Evolutionary conservation across 92 coral and sea anemone genomes (phyloP), one percentile per base, ranked within the genome.

Genomic region (Paragorgia papillata): DNA sequence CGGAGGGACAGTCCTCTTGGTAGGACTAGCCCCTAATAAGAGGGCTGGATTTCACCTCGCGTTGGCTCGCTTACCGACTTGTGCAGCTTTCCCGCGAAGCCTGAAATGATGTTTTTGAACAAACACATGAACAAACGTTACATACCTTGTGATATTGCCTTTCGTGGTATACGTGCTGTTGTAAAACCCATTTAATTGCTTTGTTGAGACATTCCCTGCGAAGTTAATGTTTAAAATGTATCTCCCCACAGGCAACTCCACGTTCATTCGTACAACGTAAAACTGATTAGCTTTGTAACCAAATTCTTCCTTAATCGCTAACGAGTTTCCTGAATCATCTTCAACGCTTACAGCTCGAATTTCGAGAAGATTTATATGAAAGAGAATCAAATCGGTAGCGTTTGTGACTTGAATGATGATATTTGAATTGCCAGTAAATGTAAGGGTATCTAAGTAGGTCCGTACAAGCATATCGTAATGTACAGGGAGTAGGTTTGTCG

Each of bases 281-380:
- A 90, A 92, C 58, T 92, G 88, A 55, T 90, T 84, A 35, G 54
- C 80, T 8, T 66, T 48, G 41, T 86, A 82, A 20, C 48, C 28
- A 71, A 92, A 92, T 37, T 90, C 90, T 1, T 77, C 27, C 49
- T 80, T 63, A 17, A 90, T 83, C 14, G 73, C 56, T 0, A 19
- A 27, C 39, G 21, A 15, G 13, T 14, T 37, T 1, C 69, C 54
- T 9, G 68, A 44, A 37, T 54, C 41, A 22, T 74, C 66, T 59
- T 40, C 46, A 14, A 90, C 85, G 3, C 59, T 26, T 20, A 64
- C 90, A 3, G 86, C 60, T 24, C 91, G 86, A 53, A 94, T 86
- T 37, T 94, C 88, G 78, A 94, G 87, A 73, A 75, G 62, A 66
- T 84, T 86, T 19, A 74, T 82, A 73, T 94, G 98, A 25, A 94